These are phyloP conservation scores for Dallia pectoralis DNA, from an alignment of 2,797 vertebrate genomes.

Conservation along the genomic window DNA sequence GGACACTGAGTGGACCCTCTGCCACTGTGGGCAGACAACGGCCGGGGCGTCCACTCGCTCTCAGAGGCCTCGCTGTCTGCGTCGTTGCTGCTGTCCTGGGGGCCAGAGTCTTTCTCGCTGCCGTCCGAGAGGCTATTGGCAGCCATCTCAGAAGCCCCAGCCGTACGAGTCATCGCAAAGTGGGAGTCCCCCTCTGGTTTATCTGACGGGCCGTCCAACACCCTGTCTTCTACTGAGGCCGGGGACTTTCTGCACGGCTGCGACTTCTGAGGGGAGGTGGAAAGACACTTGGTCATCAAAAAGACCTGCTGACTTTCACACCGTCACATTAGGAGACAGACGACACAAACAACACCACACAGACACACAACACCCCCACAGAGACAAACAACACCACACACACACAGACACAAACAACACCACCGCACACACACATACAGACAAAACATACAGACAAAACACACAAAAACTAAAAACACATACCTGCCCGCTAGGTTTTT, in stretches of 20 bases:
- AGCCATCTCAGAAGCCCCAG: constrained; percentile 56
- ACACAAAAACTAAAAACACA: neutral
- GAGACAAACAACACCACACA: neutral
- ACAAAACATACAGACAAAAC: constrained; percentile 34
- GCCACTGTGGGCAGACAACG: constrained; percentile 44
- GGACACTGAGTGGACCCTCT: constrained; percentile 29
- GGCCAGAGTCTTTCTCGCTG: constrained; percentile 84
- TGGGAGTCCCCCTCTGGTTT: constrained; percentile 63
- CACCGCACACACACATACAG: neutral
- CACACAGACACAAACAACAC: neutral
- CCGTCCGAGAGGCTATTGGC: constrained; percentile 83
- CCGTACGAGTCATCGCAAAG: constrained; percentile 52
- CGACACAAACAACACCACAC: neutral
- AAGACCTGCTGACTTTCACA: neutral
- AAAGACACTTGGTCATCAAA: neutral
- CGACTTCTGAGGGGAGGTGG: constrained; percentile 67
- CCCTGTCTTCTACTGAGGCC: constrained; percentile 72
- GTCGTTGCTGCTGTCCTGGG: constrained; percentile 88
- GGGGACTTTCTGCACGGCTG: constrained; percentile 69
- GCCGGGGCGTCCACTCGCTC: constrained; percentile 77
- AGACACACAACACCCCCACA: too few species aligned
- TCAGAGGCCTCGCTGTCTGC: constrained; percentile 96
- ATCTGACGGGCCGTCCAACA: constrained; percentile 60
- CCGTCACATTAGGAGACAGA: too few species aligned
- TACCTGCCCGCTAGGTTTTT: constrained; percentile 74